Conservation (phyloP, 2,888 invertebrate species). For the Dasypolia templi region DNA sequence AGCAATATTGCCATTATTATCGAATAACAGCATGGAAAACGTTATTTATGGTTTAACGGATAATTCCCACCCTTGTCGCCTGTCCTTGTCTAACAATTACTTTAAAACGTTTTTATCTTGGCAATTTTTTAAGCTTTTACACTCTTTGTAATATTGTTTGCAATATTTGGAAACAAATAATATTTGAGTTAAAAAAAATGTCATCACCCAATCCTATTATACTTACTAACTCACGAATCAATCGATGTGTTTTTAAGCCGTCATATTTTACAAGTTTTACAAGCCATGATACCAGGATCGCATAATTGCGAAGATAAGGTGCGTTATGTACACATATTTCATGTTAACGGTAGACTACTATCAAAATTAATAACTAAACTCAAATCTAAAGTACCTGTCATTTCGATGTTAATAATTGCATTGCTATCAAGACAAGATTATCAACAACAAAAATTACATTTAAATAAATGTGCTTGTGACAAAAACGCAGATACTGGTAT, state of each 20-base stretch:
- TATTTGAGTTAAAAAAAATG: no score
- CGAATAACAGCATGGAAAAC: not conserved
- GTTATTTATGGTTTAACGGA: no score
- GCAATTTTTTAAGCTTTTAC: no score
- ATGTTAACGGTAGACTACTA: slow-evolving; percentile 29
- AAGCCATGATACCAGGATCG: slow-evolving; percentile 32
- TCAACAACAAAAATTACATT: slow-evolving; percentile 10
- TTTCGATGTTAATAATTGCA: slow-evolving; percentile 19
- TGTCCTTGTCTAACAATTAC: no score
- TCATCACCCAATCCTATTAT: no score
- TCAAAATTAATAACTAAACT: slow-evolving; percentile 19
- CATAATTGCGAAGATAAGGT: slow-evolving; percentile 50
- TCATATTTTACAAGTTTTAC: not conserved
- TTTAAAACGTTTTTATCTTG: no score
- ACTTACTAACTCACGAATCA: no score
- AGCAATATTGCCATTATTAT: slow-evolving; percentile 1
- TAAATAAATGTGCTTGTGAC: slow-evolving; percentile 17
- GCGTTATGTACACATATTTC: slow-evolving; percentile 18
- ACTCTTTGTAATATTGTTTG: no score
- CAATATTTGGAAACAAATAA: no score
- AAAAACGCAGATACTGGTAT: not conserved
- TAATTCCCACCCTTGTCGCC: no score
- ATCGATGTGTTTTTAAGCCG: not conserved
- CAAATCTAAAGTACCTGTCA: slow-evolving; percentile 29
- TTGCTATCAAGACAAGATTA: slow-evolving; percentile 34